Conservation (phyloP, 2,888 invertebrate species). For the Dynastes hyllus region DNA sequence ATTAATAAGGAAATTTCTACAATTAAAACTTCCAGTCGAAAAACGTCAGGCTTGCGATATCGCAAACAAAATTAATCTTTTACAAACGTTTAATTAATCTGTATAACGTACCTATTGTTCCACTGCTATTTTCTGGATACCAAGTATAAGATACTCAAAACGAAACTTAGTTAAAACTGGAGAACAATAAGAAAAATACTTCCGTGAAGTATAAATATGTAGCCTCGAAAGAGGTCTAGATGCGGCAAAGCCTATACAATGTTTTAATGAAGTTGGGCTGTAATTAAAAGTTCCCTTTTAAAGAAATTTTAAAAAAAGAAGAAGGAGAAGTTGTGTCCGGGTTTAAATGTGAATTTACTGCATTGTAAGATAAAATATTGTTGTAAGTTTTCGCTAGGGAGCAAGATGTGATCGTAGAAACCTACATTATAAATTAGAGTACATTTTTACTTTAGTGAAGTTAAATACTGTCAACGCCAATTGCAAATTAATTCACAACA, state of each 20-base stretch:
- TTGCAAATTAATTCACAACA: too few species aligned
- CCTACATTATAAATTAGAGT: too few species aligned
- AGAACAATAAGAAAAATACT: constrained; percentile 11
- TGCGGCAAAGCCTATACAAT: not conserved
- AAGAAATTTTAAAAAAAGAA: not conserved
- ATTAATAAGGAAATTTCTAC: constrained; percentile 29
- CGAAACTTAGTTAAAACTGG: not conserved
- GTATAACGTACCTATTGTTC: not conserved
- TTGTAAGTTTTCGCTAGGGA: too few species aligned
- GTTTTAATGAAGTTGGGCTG: constrained; percentile 23
- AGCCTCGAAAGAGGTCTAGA: not conserved
- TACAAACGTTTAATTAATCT: constrained; percentile 29
- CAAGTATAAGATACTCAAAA: not conserved
- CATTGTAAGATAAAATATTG: too few species aligned
- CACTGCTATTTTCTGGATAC: not conserved
- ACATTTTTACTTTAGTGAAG: too few species aligned
- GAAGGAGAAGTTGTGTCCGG: too few species aligned
- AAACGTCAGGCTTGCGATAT: constrained; percentile 12
- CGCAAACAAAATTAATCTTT: constrained; percentile 33
- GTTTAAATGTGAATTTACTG: too few species aligned
- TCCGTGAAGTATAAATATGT: not conserved
- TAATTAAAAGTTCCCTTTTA: constrained; percentile 20
- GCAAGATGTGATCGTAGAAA: too few species aligned
- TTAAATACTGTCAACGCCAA: too few species aligned
- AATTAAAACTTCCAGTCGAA: constrained; percentile 36